Evolutionary conservation across 2,888 invertebrate genomes (phyloP).

Genomic region (Monochamus alternatus): DNA sequence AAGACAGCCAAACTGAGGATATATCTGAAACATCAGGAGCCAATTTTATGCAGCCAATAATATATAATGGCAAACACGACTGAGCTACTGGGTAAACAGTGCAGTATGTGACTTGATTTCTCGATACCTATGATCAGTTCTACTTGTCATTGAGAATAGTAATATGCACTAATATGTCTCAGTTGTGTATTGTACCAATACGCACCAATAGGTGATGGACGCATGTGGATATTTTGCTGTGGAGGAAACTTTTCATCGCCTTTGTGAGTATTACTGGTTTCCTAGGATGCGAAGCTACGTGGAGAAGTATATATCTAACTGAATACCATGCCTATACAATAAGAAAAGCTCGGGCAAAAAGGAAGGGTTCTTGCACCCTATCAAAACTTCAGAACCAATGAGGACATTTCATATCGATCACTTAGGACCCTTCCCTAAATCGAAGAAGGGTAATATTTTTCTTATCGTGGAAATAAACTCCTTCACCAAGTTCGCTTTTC

Average conservation of each 20-base stretch:
- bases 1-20: no score
- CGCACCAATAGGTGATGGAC: not conserved
- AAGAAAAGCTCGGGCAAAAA: not conserved
- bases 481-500: not conserved
- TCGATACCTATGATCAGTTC: no score
- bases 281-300: not conserved
- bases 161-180: no score
- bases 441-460: not conserved
- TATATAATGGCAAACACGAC: no score
- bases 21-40: no score
- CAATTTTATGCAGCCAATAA: no score
- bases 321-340: not conserved
- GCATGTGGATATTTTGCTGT: no score
- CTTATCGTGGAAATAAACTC: not conserved
- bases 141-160: no score
- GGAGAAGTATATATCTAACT: not conserved
- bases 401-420: not conserved
- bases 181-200: not conserved
- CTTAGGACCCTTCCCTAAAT: not conserved
- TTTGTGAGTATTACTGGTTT: not conserved
- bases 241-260: no score
- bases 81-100: no score
- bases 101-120: no score
- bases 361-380: constrained; percentile 9
- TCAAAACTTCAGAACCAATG: not conserved